phyloP scores from a whole-genome alignment of 2,113 vertebrate genomes.

The Ameiurus melas region DNA sequence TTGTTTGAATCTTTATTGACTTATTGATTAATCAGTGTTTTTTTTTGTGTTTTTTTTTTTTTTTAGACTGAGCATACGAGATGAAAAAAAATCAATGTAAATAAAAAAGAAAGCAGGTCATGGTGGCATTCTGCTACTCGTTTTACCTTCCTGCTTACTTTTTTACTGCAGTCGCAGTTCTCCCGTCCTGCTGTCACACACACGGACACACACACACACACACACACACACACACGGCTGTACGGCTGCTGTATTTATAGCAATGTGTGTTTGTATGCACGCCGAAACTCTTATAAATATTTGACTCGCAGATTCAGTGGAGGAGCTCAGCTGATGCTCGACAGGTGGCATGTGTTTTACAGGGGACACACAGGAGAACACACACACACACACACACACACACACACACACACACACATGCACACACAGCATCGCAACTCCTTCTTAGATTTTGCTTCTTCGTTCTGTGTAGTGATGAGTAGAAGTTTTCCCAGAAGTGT shows the following conservation, averaged over 20 bases:
- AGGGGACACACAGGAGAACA: not conserved
- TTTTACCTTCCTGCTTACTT: not conserved
- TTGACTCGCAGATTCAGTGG: slow-evolving; percentile 10
- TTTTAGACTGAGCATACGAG: not conserved
- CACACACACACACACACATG: not conserved
- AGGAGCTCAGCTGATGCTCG: not conserved
- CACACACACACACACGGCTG: not conserved
- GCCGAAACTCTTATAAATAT: not conserved
- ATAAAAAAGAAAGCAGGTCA: not conserved
- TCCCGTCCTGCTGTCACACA: not conserved
- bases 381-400: not conserved
- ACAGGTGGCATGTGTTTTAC: not conserved
- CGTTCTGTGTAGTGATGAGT: not conserved
- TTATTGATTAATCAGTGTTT: not conserved
- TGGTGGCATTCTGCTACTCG: not conserved
- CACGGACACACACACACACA: not conserved
- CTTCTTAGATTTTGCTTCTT: not conserved
- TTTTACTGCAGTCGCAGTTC: not conserved
- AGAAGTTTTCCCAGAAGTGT: not conserved
- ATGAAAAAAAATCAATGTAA: not conserved
- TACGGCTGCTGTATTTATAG: slow-evolving; percentile 12
- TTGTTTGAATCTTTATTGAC: not conserved
- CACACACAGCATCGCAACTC: not conserved
- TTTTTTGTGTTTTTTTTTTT: too few relatives aligned
- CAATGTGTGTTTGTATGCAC: not conserved